These are phyloP conservation scores for Therioaphis trifolii DNA, from an alignment of 2,888 invertebrate genomes.

Conservation along the genomic window DNA sequence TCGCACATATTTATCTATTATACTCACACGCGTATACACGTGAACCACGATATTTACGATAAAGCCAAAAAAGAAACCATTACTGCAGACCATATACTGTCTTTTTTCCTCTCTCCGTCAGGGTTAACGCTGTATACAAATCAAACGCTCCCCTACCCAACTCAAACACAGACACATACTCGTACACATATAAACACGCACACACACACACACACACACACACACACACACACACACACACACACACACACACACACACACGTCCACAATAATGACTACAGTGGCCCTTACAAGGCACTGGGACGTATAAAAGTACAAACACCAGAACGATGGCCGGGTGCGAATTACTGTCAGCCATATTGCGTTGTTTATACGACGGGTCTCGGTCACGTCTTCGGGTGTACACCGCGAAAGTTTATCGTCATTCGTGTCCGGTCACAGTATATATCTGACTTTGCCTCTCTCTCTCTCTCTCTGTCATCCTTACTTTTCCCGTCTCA, in stretches of 20 bases:
- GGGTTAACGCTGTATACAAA: constrained; percentile 28
- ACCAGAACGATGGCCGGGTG: not conserved
- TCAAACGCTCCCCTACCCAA: constrained; percentile 6
- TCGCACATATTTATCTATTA: constrained; percentile 26
- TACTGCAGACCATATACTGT: not conserved
- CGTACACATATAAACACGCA: too few relatives aligned
- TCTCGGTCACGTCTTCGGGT: constrained; percentile 27
- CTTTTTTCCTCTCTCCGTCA: not conserved
- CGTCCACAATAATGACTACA: not conserved
- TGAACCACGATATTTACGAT: not conserved
- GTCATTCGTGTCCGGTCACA: constrained; percentile 19
- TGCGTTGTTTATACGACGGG: constrained; percentile 41
- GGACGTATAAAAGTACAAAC: not conserved
- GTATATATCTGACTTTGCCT: not conserved
- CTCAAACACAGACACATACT: constrained; percentile 3
- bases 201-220: too few relatives aligned
- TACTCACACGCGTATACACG: not conserved
- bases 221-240: too few relatives aligned
- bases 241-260: too few relatives aligned
- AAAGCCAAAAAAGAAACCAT: constrained; percentile 41
- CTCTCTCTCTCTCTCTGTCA: not conserved
- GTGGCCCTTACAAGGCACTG: not conserved
- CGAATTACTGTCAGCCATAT: constrained; percentile 39
- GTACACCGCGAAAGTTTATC: constrained; percentile 32
- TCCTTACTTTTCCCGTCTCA: too few relatives aligned